Base-by-base conservation (phyloP, 2,888 invertebrate species). In the Drosophila colorata region DNA sequence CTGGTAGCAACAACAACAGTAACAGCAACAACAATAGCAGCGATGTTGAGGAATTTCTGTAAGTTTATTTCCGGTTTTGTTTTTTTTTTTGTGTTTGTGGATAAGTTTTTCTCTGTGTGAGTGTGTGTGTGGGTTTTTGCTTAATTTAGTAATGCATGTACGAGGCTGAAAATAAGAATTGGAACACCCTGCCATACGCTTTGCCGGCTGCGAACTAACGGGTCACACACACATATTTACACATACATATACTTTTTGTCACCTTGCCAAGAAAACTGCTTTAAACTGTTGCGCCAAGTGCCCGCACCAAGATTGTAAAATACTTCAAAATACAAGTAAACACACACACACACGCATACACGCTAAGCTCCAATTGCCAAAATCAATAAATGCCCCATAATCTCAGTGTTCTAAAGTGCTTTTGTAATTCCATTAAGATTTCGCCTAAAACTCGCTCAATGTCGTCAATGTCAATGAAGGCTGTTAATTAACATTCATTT, bases 91-190 rank as follows among this genome's bases (percentile, higher is more conserved):
- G 56, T 48, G 44, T 38, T 52, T 58, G 49, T 59, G 53, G 28
- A 40, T 48, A 66, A 63, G 65, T 58, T 60, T 69, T 49, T 57
- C 23, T 43, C 61, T 74, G 48, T 33, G 20, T 23, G 11, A 56
- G 18, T 28, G 41, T 43, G 31, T 56, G 56, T 33, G 41, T 52
- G 43, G 20, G 35, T 56, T 44, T 52, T 86, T 82, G 78, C 88
- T 86, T 87, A 85, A 85, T 85, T 82, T 89, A 89, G 88, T 83
- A 61, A 49, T 78, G 78, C 82, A 75, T 64, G 60, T 57, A 69
- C 48, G 63, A 63, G 74, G 74, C 86, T 80, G 78, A 89, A 90
- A 90, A 89, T 89, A 89, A 82, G 73, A 89, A 87, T 87, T 86
- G 72, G 89, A 90, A 63, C 89, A 87, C 72, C 88, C 90, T 90